A percentile compares a stretch with the other conserved stretches of the same genome.
These are phyloP conservation scores for Balanococcus diminutus DNA, from an alignment of 2,888 invertebrate genomes.

Conservation along the genomic window DNA sequence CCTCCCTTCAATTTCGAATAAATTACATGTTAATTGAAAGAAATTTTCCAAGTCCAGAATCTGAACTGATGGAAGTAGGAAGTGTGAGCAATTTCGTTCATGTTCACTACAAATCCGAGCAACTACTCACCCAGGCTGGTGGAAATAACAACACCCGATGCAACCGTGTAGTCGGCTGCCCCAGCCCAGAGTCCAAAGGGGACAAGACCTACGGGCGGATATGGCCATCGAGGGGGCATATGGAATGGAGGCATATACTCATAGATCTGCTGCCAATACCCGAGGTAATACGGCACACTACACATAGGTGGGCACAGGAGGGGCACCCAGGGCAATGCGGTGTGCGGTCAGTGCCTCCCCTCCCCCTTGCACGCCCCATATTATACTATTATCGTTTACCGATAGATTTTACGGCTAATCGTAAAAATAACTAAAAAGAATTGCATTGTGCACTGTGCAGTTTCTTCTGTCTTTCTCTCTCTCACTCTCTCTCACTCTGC, in stretches of 20 bases:
- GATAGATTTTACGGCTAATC: slow-evolving; percentile 54
- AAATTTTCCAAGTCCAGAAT: too few species aligned
- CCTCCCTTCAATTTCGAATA: too few species aligned
- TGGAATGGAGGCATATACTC: not conserved
- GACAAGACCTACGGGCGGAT: slow-evolving; percentile 16
- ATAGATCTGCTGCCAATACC: not conserved
- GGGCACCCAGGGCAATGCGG: not conserved
- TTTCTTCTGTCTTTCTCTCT: not conserved
- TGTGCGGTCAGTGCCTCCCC: not conserved
- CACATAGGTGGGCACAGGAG: too few species aligned
- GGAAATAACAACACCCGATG: too few species aligned
- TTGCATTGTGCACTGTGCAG: slow-evolving; percentile 39
- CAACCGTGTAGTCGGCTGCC: not conserved
- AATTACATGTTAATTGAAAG: too few species aligned
- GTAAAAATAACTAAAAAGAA: slow-evolving; percentile 54
- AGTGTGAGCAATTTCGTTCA: too few species aligned
- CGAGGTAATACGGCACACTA: not conserved
- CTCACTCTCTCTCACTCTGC: not conserved
- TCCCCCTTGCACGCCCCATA: slow-evolving; percentile 5
- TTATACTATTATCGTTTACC: slow-evolving; percentile 36
- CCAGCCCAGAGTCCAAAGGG: not conserved
- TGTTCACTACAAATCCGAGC: too few species aligned
- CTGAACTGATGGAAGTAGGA: too few species aligned
- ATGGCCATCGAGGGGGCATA: not conserved
- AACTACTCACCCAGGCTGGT: too few species aligned